A percentile compares a stretch with the other conserved stretches of the same genome.
These are phyloP conservation scores for Palythoa grandis DNA, from an alignment of 92 coral and sea anemone species.

Conservation along the genomic window DNA sequence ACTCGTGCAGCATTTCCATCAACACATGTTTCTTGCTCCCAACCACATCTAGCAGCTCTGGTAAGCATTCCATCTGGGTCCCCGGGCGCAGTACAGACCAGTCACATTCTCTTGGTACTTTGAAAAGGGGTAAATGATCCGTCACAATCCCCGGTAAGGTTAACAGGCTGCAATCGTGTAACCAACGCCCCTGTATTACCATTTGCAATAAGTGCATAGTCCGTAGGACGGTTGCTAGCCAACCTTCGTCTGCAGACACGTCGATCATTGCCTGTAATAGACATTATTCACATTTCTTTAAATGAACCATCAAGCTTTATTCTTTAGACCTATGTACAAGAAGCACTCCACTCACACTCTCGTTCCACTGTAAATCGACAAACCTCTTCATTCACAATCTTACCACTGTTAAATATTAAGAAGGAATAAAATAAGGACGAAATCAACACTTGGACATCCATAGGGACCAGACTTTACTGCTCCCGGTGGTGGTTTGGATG, in stretches of 20 bases:
- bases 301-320: no score
- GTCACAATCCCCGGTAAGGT: conserved; percentile 84
- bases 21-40: conserved; percentile 62
- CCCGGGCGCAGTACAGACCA: conserved; percentile 31
- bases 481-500: no score
- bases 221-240: conserved; percentile 91
- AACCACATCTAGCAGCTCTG: conserved; percentile 83
- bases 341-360: no score
- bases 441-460: no score
- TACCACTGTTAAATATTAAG: no score
- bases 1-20: conserved; percentile 70
- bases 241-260: conserved; percentile 94
- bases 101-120: conserved; percentile 45
- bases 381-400: no score
- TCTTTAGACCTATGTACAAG: no score
- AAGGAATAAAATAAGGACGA: no score
- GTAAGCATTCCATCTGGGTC: conserved; percentile 76
- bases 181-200: conserved; percentile 97
- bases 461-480: no score
- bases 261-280: conserved; percentile 91
- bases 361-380: no score
- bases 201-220: conserved; percentile 92
- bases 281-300: not conserved
- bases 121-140: conserved; percentile 73
- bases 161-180: conserved; percentile 88